Conservation (phyloP, 2,888 invertebrate species). For the Drosophila ustulata region DNA sequence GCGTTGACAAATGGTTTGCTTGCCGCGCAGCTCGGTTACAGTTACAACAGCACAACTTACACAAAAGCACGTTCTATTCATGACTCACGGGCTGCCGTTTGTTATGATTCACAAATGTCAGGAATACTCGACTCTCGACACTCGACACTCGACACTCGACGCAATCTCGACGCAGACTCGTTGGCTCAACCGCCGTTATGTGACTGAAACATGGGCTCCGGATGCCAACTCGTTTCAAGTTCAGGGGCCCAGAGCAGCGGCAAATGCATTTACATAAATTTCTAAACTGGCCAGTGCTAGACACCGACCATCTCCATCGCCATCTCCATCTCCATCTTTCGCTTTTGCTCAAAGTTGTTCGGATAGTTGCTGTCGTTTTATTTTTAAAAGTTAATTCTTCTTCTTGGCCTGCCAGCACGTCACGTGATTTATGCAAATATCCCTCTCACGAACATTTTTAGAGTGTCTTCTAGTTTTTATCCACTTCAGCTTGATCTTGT, state of each 20-base stretch:
- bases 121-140: constrained; percentile 12
- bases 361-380: constrained; percentile 36
- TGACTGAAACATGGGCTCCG: constrained; percentile 54
- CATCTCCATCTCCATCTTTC: constrained; percentile 44
- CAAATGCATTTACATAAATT: constrained; percentile 75
- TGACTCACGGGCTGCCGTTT: constrained; percentile 33
- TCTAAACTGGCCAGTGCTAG: constrained; percentile 53
- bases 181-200: constrained; percentile 53
- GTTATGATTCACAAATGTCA: constrained; percentile 23
- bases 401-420: constrained; percentile 35
- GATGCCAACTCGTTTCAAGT: constrained; percentile 66
- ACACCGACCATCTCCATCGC: constrained; percentile 40
- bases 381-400: constrained; percentile 53
- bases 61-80: constrained; percentile 59
- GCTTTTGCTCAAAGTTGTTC: constrained; percentile 17
- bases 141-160: constrained; percentile 12
- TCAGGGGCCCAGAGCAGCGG: constrained; percentile 56
- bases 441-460: constrained; percentile 21
- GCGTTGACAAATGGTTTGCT: constrained; percentile 33
- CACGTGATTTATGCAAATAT: constrained; percentile 77
- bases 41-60: constrained; percentile 43
- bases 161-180: constrained; percentile 50
- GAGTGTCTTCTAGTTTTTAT: constrained; percentile 5
- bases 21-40: constrained; percentile 3
- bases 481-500: constrained; percentile 44